A percentile compares a stretch with the other conserved stretches of the same genome.
Conservation (phyloP, 2,888 invertebrate species). For the Clistopyga incitator region DNA sequence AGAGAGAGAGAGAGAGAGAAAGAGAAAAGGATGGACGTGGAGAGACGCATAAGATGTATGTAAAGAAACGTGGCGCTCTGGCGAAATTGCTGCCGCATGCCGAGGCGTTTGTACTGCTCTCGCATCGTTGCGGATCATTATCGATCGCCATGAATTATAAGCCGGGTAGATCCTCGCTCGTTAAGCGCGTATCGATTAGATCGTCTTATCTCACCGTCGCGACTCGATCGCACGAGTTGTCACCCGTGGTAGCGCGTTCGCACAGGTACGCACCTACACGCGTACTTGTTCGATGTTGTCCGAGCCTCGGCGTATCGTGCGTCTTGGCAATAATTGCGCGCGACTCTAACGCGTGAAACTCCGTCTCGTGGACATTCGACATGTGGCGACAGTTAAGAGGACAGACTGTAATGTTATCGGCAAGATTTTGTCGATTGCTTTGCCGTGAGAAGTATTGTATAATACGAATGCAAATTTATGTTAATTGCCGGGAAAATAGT, state of each 20-base stretch:
- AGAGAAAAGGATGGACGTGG: constrained; percentile 19
- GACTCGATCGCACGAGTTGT: constrained; percentile 48
- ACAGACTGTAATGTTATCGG: not conserved
- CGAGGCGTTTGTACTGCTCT: constrained; percentile 36
- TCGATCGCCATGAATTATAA: constrained; percentile 78
- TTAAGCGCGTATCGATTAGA: constrained; percentile 77
- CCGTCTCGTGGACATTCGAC: not conserved
- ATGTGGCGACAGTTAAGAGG: not conserved
- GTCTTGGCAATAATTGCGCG: constrained; percentile 28
- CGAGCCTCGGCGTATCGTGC: constrained; percentile 21
- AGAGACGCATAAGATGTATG: constrained; percentile 38
- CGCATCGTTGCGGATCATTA: constrained; percentile 69
- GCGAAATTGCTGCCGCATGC: constrained; percentile 19
- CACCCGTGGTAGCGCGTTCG: constrained; percentile 35
- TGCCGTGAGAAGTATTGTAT: not conserved
- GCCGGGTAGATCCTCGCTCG: constrained; percentile 73
- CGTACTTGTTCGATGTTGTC: not conserved
- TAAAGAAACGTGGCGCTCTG: constrained; percentile 53
- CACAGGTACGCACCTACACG: constrained; percentile 6
- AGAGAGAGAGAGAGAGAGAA: not conserved
- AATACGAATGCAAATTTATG: not conserved
- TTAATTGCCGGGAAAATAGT: too few species aligned
- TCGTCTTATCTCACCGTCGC: constrained; percentile 68
- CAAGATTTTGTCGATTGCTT: not conserved
- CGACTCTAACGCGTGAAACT: not conserved